Evolutionary conservation across 2,888 invertebrate species (phyloP).

Genomic region (Plutella xylostella): DNA sequence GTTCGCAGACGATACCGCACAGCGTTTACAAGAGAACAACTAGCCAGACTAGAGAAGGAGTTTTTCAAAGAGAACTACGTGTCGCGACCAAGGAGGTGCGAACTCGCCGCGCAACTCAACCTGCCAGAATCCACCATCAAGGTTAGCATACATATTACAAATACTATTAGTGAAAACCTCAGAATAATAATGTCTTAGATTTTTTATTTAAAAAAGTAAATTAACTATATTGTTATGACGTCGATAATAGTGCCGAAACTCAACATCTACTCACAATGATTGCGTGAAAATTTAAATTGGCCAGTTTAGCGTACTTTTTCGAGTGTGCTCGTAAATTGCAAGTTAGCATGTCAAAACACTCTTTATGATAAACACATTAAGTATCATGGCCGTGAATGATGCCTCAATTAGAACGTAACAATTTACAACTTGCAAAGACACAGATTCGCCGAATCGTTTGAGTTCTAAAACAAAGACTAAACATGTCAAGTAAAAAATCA

Average conservation of each 20-base stretch:
- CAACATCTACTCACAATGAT: background rate
- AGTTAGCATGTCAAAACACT: background rate
- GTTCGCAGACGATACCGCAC: slow-evolving; percentile 87
- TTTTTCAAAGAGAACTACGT: slow-evolving; percentile 98
- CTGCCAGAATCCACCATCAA: slow-evolving; percentile 98
- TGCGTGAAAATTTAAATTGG: background rate
- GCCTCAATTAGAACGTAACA: slow-evolving; percentile 41
- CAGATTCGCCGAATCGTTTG: no score
- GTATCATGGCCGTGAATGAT: slow-evolving; percentile 35
- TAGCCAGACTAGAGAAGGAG: slow-evolving; percentile 93
- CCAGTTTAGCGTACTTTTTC: background rate
- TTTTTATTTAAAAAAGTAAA: background rate
- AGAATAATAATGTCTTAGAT: background rate
- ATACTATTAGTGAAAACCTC: background rate
- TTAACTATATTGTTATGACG: background rate
- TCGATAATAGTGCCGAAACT: background rate
- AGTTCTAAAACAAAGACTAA: no score
- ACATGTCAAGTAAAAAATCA: background rate
- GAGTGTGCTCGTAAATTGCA: background rate
- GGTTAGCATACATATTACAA: slow-evolving; percentile 72
- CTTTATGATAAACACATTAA: slow-evolving; percentile 2
- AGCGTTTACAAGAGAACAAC: slow-evolving; percentile 95
- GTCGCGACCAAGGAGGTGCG: slow-evolving; percentile 93
- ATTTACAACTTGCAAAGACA: background rate
- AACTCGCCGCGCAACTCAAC: slow-evolving; percentile 91